phyloP scores from a whole-genome alignment of 2,113 vertebrate genomes.

The human (Homo sapiens) region DNA sequence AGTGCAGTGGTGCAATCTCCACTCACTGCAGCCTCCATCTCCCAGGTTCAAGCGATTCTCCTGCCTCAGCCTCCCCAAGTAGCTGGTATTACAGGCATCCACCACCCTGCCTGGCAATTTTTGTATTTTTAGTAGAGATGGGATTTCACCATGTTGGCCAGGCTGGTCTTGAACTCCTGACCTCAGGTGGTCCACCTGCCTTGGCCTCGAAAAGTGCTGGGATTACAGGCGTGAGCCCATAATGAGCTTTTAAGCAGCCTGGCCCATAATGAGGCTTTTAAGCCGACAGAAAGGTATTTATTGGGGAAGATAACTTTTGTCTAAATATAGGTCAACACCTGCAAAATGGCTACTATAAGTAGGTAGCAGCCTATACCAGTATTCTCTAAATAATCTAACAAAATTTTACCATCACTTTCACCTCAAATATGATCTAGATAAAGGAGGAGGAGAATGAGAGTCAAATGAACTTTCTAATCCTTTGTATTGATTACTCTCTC shows the following conservation, averaged over 20 bases:
- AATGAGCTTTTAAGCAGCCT: not conserved
- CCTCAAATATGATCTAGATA: not conserved
- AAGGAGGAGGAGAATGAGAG: not conserved
- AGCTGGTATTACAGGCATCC: too few relatives aligned
- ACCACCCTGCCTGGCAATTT: too few relatives aligned
- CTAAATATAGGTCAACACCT: not conserved
- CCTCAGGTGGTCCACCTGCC: not conserved
- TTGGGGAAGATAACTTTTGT: not conserved
- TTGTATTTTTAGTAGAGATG: too few relatives aligned
- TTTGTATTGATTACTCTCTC: not conserved
- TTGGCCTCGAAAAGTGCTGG: not conserved
- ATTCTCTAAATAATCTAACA: not conserved
- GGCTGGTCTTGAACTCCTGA: too few relatives aligned
- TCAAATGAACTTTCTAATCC: not conserved
- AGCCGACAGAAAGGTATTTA: not conserved
- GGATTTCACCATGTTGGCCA: too few relatives aligned
- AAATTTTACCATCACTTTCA: not conserved
- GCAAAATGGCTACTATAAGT: not conserved
- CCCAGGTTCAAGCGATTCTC: too few relatives aligned
- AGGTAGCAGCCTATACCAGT: not conserved
- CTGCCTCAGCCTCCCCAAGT: too few relatives aligned
- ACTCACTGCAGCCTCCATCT: too few relatives aligned
- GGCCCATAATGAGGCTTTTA: not conserved
- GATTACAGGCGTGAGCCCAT: not conserved
- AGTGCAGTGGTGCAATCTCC: not conserved